Evolutionary conservation across 2,113 vertebrate genomes (phyloP), one percentile per base, ranked within the genome.

Genomic region (Malurus alboscapulatus): DNA sequence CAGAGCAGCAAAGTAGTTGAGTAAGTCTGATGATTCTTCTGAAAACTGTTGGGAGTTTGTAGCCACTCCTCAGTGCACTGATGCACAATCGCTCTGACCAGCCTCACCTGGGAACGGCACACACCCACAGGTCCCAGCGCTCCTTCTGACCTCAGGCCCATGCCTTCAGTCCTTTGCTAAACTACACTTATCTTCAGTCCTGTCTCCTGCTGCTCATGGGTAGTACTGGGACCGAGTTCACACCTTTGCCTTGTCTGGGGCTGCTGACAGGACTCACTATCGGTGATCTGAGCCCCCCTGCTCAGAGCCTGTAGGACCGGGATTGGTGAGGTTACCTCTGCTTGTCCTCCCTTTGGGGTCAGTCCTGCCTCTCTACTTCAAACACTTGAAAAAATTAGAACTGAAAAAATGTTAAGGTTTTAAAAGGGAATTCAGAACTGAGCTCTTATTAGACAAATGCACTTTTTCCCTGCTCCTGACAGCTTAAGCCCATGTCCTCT

Each of bases 31-130:
- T 59, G 36, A 72, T 66, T 74, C 44, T 73, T 81, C 32, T 65
- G 53, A 62, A 68, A 63, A 75, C 12, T 26, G 15, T 15, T 2
- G 7, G 54, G 36, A 32, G 51, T 51, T 58, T 26, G 20, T 26
- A 51, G 48, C 17, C 30, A 67, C 30, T 72, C 9, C 24, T 24
- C 27, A 45, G 30, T n/a, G 50, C 36, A 61, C 0, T 38, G 21
- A 55, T 19, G 42, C 47, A 48, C 24, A 92, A 61, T 2, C 62
- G 55, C 51, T 69, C 65, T 75, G 38, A 82, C 1, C 14, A 90
- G 55, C 12, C 45, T 36, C 50, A 51, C 12, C 36, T 7, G 17
- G 29, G 19, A 82, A 53, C 19, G 0, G 0, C 20, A 80, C 2
- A 12, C 19, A 63, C 16, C 5, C 51, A 25, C 24, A 14, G n/a